phyloP scores from a whole-genome alignment of 2,888 invertebrate species.

The Lasioglossum lativentre region DNA sequence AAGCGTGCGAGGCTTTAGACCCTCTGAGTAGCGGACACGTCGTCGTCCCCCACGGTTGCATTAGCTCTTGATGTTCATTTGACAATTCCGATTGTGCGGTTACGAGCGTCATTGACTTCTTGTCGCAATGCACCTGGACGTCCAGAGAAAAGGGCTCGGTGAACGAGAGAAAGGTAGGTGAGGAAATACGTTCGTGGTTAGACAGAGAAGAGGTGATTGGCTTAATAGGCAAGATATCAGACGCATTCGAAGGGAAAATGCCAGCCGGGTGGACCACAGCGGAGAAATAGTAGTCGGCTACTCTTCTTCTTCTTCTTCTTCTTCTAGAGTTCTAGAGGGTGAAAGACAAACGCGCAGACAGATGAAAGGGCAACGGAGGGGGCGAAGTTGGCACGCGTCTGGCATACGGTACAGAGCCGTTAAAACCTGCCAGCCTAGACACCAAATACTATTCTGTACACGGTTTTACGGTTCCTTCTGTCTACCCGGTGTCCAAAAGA shows the following conservation, averaged over 20 bases:
- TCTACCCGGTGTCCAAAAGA: conserved; percentile 60
- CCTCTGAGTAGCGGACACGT: background rate
- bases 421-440: conserved; percentile 74
- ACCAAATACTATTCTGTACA: conserved; percentile 72
- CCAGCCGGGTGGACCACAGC: conserved; percentile 31
- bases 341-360: conserved; percentile 50
- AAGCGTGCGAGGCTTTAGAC: background rate
- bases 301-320: conserved; percentile 50
- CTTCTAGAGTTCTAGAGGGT: conserved; percentile 23
- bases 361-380: conserved; percentile 44
- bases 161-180: background rate
- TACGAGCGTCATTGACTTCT: conserved; percentile 33
- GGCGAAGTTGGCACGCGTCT: conserved; percentile 80
- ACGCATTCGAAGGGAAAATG: conserved; percentile 32
- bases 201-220: conserved; percentile 37
- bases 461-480: conserved; percentile 65
- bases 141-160: background rate
- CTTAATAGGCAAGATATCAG: conserved; percentile 44
- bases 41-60: conserved; percentile 23
- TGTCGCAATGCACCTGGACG: background rate
- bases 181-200: conserved; percentile 55
- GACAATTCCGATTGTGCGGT: conserved; percentile 53
- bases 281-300: conserved; percentile 57
- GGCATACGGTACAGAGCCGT: conserved; percentile 74
- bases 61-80: conserved; percentile 48